These are phyloP conservation scores for Sebastolobus altivelis DNA, from an alignment of 2,797 vertebrate species.

Conservation along the genomic window DNA sequence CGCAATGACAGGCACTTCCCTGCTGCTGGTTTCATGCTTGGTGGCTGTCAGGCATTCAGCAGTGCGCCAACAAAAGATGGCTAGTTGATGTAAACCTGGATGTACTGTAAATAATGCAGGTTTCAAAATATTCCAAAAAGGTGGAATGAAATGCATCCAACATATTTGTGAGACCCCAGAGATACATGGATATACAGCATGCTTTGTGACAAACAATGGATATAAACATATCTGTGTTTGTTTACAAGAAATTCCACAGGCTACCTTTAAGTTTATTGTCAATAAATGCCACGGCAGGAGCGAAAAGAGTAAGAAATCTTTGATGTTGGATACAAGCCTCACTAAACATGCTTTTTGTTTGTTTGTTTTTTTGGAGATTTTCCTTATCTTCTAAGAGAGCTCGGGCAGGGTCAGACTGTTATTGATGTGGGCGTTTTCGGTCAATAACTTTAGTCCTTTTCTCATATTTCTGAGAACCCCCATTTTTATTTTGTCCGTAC, in stretches of 20 bases:
- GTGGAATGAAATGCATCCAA: not conserved
- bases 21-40: constrained; percentile 3
- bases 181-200: not conserved
- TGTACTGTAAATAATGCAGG: not conserved
- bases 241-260: not conserved
- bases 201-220: not conserved
- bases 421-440: too few species aligned
- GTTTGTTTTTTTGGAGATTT: not conserved
- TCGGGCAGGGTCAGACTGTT: not conserved
- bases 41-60: not conserved
- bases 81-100: not conserved
- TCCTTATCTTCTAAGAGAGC: not conserved
- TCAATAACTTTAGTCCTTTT: not conserved
- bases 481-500: not conserved
- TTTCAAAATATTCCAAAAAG: not conserved
- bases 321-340: not conserved
- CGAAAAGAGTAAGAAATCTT: not conserved
- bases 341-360: not conserved
- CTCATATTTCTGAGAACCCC: too few species aligned
- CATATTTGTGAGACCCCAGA: too few species aligned
- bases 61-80: not conserved
- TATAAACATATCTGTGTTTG: not conserved
- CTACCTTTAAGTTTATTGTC: not conserved
- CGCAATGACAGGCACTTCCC: not conserved
- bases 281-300: not conserved